Evolutionary conservation across 35 echinoderm and acorn worm genomes (phyloP).

Genomic region (Strongylocentrotus purpuratus): DNA sequence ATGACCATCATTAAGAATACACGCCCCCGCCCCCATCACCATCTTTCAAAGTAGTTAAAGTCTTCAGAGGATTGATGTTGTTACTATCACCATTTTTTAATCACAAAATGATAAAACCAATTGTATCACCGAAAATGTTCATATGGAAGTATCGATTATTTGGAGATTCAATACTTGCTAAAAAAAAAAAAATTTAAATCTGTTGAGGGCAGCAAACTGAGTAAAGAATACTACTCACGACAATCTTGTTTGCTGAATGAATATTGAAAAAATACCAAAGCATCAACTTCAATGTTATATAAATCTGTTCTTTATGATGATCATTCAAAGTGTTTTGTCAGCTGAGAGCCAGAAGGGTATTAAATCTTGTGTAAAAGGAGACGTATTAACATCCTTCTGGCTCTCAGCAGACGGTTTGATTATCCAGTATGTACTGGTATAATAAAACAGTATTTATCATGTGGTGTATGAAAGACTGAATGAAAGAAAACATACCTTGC

Average conservation of each 20-base stretch:
- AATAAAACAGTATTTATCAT: too few species aligned
- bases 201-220: neutral
- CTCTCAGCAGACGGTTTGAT: neutral
- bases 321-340: neutral
- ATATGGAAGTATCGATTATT: neutral
- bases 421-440: neutral
- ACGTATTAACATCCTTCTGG: too few species aligned
- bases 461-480: neutral
- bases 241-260: neutral
- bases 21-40: neutral
- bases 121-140: neutral
- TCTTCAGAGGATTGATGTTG: neutral
- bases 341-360: too few species aligned
- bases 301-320: neutral
- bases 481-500: constrained; percentile 80
- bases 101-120: neutral
- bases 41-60: neutral
- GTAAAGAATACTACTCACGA: too few species aligned
- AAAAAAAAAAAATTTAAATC: neutral
- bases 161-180: neutral
- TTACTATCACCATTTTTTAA: neutral
- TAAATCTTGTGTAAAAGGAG: too few species aligned
- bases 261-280: neutral
- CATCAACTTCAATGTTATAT: neutral
- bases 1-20: neutral